Conservation (phyloP, 2,888 invertebrate species). For the Heliconius aoede region DNA sequence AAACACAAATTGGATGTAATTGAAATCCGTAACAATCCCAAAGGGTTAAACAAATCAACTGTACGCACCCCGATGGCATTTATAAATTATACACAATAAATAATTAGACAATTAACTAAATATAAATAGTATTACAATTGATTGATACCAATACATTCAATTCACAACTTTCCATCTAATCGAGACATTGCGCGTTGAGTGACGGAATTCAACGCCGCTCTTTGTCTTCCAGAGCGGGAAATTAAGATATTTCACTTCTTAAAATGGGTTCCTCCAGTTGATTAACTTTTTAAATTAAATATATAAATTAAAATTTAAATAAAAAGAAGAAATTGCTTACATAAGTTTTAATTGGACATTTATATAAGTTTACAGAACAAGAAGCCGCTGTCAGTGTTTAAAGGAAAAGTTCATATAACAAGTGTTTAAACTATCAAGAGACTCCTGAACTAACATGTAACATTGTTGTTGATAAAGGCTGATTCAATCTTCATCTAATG, state of each 20-base stretch:
- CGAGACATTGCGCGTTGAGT: not conserved
- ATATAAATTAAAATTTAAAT: too few species aligned
- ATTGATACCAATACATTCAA: too few species aligned
- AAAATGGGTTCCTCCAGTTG: not conserved
- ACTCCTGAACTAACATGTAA: slow-evolving; percentile 34
- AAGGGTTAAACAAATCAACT: too few species aligned
- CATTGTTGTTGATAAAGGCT: slow-evolving; percentile 20
- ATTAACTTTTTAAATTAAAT: not conserved
- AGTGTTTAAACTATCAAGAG: slow-evolving; percentile 32
- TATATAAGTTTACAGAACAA: slow-evolving; percentile 18
- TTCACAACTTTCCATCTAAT: not conserved
- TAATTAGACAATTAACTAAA: too few species aligned
- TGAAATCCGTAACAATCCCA: too few species aligned
- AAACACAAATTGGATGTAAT: too few species aligned
- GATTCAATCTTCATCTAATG: slow-evolving; percentile 22
- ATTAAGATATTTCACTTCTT: not conserved
- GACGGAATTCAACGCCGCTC: not conserved
- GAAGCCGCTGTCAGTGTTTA: slow-evolving; percentile 18
- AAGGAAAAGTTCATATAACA: slow-evolving; percentile 28
- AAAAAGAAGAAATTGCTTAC: not conserved
- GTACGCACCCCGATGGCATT: too few species aligned
- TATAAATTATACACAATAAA: too few species aligned
- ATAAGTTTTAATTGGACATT: slow-evolving; percentile 25
- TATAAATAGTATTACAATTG: too few species aligned
- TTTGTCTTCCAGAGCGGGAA: not conserved